Evolutionary conservation across 2,888 invertebrate species (phyloP), one percentile per base, ranked within the genome.

Genomic region (Xanthia icteritia): DNA sequence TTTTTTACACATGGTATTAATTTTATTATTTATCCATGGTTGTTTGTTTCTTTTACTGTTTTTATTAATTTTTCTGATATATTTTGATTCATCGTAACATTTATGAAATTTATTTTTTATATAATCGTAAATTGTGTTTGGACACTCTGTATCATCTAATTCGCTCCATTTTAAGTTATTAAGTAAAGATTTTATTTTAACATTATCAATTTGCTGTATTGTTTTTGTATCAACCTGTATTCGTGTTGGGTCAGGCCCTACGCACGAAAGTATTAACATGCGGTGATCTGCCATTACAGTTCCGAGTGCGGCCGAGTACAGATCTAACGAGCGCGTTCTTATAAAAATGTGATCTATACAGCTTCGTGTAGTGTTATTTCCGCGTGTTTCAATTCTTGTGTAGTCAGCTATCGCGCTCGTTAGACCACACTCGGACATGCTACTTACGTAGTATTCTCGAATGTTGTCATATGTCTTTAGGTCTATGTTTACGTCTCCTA

Each of bases 231-330:
- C 51, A 51, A 8, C 51, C 20, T 51, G 51, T 51, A 20, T 51
- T 51, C 8, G 51, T 51, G 51, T 48, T 51, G 36, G 2, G 54
- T 56, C n/a, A n/a, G 11, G 9, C n/a, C 54, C 39, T 9, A 9
- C 39, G 39, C 68, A 68, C n/a, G 54, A n/a, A 39, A 69, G 15
- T 69, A 69, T 68, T 54, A 56, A 5, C 54, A 56, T 56, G 54
- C 54, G 68, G 17, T 68, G 68, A 39, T 68, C 68, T 2, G 68
- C n/a, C 68, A 68, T 9, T 54, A 54, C 9, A 54, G 48, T 48
- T 48, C 17, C 48, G 17, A 48, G 48, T 48, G 48, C 48, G 5
- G 48, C 48, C 17, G 48, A 48, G 66, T 27, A 31, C 15, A 42
- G 51, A 23, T 51, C 8, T 51, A 51, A 51, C 23, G 51, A 51